Evolutionary conservation across 2,113 vertebrate genomes (phyloP), one percentile per base, ranked within the genome.

Genomic region (Progne subis): DNA sequence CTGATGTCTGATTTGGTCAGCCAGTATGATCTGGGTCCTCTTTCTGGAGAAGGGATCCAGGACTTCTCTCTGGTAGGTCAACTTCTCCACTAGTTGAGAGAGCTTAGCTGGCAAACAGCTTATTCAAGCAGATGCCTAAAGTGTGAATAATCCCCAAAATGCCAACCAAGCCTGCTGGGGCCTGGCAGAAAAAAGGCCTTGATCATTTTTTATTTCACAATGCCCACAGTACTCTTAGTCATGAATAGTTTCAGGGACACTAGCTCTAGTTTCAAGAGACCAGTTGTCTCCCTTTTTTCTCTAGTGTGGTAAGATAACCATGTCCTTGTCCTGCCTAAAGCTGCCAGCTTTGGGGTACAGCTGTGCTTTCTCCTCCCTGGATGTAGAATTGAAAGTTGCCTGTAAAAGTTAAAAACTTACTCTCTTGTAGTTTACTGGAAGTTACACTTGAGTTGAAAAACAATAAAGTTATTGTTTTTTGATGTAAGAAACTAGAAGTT

Each of bases 141-240:
- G 52, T 55, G 53, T 90, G 88, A 94, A 86, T 81, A 90, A 93
- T 63, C 7, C 43, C 39, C 79, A 86, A 77, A 90, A 93, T 78
- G 80, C 56, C 0, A 0, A 80, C 60, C 56, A 75, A 49, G 41
- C 82, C 86, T 90, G 78, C 60, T 59, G 61, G 44, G 26, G 14
- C 53, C 63, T 93, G 88, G 67, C 85, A 92, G 57, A 80, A 79
- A 67, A 86, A 86, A 63, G 18, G 26, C 65, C 65, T 84, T 39
- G 43, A 64, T 65, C 1, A n/a, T 87, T 78, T 92, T 84, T 76
- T 76, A 41, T 94, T 94, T 95, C 92, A 74, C 74, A 64, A 2
- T 92, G 89, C 28, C 47, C 61, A 14, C 28, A 49, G 44, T 78
- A 29, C 57, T 72, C 28, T 67, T 77, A 68, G 74, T 79, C 61